Evolutionary conservation across 2,797 vertebrate species (phyloP).

Genomic region (Phaenicophaeus curvirostris): DNA sequence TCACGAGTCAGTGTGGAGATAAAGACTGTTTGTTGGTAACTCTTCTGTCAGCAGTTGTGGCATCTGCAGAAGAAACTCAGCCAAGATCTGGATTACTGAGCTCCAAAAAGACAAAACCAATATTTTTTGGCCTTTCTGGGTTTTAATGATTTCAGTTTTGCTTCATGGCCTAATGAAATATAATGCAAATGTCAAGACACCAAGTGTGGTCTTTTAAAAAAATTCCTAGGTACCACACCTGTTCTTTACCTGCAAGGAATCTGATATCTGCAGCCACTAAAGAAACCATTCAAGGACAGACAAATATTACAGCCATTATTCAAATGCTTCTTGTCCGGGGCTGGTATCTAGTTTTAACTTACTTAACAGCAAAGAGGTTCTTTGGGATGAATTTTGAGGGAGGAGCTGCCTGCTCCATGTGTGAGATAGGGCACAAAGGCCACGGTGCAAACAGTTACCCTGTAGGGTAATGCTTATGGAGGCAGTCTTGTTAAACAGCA

Average conservation of each 20-base stretch:
- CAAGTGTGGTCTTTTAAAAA: not conserved
- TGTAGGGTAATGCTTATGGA: not conserved
- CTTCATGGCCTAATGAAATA: not conserved
- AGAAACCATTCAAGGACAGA: not conserved
- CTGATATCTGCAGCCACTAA: not conserved
- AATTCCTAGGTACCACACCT: not conserved
- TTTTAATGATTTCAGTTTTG: not conserved
- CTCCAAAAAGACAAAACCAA: not conserved
- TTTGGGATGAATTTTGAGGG: not conserved
- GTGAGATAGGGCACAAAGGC: accelerated
- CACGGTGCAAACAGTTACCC: not conserved
- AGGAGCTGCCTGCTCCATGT: not conserved
- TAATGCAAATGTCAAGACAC: not conserved
- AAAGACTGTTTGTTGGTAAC: not conserved
- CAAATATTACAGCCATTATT: not conserved
- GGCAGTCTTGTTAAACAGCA: not conserved
- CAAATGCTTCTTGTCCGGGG: not conserved
- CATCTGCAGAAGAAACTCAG: not conserved
- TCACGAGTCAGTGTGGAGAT: accelerated
- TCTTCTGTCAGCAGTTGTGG: not conserved
- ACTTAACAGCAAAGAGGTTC: not conserved
- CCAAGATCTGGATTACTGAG: not conserved
- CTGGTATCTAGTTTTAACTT: not conserved
- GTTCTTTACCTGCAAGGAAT: not conserved
- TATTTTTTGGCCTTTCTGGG: not conserved